Percentiles rank a stretch among this genome's conserved stretches.
phyloP scores from a whole-genome alignment of 1,140 invertebrate species.

The Notospermus geniculatus region DNA sequence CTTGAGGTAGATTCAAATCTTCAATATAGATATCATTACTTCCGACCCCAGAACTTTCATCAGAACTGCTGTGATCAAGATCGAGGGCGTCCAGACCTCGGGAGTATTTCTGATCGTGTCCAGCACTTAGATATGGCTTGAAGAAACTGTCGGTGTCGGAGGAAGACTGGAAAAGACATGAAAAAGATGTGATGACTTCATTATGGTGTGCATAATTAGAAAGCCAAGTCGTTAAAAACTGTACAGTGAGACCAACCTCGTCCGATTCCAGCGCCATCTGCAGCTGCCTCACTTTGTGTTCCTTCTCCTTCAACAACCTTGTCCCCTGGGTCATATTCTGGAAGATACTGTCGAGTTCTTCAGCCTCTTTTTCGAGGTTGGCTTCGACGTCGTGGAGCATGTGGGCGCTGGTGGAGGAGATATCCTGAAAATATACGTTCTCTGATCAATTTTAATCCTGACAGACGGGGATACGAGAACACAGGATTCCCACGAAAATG shows the following conservation, averaged over 20 bases:
- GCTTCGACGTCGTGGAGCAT: constrained; percentile 42
- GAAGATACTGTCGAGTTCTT: constrained; percentile 39
- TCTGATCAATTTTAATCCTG: too few species aligned
- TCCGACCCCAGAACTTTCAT: constrained; percentile 14
- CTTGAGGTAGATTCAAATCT: constrained; percentile 1
- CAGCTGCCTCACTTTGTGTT: constrained; percentile 38
- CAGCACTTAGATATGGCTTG: too few species aligned
- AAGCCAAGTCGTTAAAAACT: too few species aligned
- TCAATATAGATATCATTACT: constrained; percentile 15
- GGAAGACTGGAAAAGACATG: too few species aligned
- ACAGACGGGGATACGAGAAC: too few species aligned
- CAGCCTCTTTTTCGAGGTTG: constrained; percentile 40
- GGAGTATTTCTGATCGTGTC: too few species aligned
- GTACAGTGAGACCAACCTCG: neutral
- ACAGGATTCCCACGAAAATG: too few species aligned
- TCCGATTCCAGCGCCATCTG: constrained; percentile 12
- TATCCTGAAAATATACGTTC: constrained; percentile 19
- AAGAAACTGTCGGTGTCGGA: too few species aligned
- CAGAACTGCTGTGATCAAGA: constrained; percentile 15
- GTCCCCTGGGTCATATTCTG: constrained; percentile 41
- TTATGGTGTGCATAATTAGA: too few species aligned
- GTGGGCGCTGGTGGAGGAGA: constrained; percentile 29
- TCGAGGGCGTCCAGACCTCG: too few species aligned
- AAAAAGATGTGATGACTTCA: too few species aligned
- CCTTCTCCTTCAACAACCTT: constrained; percentile 44